These are phyloP conservation scores for Eustalomyia histrio DNA, from an alignment of 2,888 invertebrate genomes.

Conservation along the genomic window DNA sequence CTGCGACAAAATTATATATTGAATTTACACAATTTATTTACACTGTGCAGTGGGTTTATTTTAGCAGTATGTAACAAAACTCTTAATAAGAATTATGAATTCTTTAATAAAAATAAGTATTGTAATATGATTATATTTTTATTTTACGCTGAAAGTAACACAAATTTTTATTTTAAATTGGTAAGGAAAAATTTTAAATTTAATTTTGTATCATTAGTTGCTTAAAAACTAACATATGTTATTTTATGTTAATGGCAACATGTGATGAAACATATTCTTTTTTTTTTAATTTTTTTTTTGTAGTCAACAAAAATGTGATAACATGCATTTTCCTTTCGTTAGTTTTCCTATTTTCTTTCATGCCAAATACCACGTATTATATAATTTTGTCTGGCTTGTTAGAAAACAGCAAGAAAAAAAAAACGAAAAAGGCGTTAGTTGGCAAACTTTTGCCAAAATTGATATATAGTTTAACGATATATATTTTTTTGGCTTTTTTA, in stretches of 20 bases:
- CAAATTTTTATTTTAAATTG: no score
- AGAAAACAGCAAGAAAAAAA: background rate
- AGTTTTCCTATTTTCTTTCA: background rate
- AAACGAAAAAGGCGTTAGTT: slow-evolving; percentile 46
- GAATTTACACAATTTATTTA: slow-evolving; percentile 58
- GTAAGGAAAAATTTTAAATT: background rate
- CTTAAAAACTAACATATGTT: background rate
- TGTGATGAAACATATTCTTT: slow-evolving; percentile 42
- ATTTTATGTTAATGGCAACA: slow-evolving; percentile 30
- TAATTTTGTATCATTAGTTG: background rate
- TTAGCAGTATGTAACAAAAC: background rate
- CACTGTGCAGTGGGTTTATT: background rate
- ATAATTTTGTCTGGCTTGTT: slow-evolving; percentile 24
- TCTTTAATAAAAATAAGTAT: no score
- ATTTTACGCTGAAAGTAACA: no score
- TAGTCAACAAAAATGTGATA: slow-evolving; percentile 36
- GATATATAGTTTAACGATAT: slow-evolving; percentile 35
- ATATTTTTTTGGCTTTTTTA: background rate
- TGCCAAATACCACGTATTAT: slow-evolving; percentile 48
- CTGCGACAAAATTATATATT: slow-evolving; percentile 62
- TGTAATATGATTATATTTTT: no score
- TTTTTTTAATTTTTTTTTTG: slow-evolving; percentile 10
- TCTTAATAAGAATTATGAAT: background rate
- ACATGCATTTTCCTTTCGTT: slow-evolving; percentile 32
- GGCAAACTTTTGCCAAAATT: slow-evolving; percentile 37